These are phyloP conservation scores for Heliconius congener DNA, from an alignment of 1,140 invertebrate genomes.

Conservation along the genomic window DNA sequence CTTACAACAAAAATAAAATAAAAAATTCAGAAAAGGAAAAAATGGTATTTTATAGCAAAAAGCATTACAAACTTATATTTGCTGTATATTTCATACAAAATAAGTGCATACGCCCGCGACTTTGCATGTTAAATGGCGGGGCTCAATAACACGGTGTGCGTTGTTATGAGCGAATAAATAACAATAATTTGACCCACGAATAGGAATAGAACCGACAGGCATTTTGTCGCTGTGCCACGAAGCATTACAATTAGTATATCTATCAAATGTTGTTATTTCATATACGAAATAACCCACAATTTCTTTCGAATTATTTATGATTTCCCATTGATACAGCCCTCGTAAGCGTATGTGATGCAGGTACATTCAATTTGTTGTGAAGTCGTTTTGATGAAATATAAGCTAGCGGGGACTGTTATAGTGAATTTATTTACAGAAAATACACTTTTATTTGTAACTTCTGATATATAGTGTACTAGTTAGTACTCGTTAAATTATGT, in stretches of 20 bases:
- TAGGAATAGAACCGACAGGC: too few relatives aligned
- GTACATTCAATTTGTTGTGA: slow-evolving; percentile 53
- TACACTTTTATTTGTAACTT: slow-evolving; percentile 30
- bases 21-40: too few relatives aligned
- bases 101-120: too few relatives aligned
- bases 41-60: too few relatives aligned
- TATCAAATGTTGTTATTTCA: background rate
- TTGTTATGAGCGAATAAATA: too few relatives aligned
- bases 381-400: slow-evolving; percentile 53
- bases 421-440: slow-evolving; percentile 42
- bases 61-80: too few relatives aligned
- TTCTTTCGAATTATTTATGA: slow-evolving; percentile 39
- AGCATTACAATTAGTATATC: background rate
- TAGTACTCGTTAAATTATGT: background rate
- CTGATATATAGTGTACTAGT: slow-evolving; percentile 7
- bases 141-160: too few relatives aligned
- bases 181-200: too few relatives aligned
- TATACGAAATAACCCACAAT: background rate
- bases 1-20: too few relatives aligned
- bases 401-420: slow-evolving; percentile 34
- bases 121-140: too few relatives aligned
- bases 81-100: too few relatives aligned
- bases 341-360: slow-evolving; percentile 39
- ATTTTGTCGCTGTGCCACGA: too few relatives aligned
- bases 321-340: slow-evolving; percentile 46